Percentiles rank a stretch among this genome's conserved stretches.
phyloP scores from a whole-genome alignment of 2,113 vertebrate species.

The Sphyrna mokarran region DNA sequence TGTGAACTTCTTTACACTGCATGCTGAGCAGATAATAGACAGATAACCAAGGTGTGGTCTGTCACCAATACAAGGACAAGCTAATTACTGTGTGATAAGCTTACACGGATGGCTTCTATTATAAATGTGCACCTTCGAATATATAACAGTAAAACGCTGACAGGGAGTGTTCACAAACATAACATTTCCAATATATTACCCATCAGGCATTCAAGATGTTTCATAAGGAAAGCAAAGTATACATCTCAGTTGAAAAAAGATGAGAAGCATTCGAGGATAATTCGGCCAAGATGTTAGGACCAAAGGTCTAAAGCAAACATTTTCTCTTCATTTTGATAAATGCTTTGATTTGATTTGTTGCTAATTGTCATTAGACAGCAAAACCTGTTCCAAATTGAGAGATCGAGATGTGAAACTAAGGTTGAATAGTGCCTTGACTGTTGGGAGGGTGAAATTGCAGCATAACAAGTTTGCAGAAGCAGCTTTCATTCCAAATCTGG shows the following conservation, averaged over 20 bases:
- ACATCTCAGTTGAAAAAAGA: background rate
- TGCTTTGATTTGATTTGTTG: background rate
- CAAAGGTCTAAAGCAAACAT: background rate
- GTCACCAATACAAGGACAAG: no score
- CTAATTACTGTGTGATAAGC: no score
- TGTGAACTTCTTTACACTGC: no score
- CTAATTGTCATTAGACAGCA: background rate
- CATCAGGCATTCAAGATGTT: no score
- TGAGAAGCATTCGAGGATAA: background rate
- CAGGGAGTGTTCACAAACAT: no score
- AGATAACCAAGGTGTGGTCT: no score
- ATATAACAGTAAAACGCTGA: no score
- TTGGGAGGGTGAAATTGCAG: background rate
- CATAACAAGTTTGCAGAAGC: background rate
- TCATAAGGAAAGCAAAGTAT: background rate
- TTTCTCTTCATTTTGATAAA: background rate
- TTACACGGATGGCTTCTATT: no score
- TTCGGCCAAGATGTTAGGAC: background rate
- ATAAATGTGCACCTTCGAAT: no score
- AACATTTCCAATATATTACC: no score
- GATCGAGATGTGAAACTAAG: background rate
- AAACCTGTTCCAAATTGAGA: background rate
- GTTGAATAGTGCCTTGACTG: background rate
- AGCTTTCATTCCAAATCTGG: background rate
- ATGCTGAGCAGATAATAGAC: no score